Evolutionary conservation across 2,888 invertebrate genomes (phyloP), one percentile per base, ranked within the genome.

Genomic region (Plemyria rubiginata): DNA sequence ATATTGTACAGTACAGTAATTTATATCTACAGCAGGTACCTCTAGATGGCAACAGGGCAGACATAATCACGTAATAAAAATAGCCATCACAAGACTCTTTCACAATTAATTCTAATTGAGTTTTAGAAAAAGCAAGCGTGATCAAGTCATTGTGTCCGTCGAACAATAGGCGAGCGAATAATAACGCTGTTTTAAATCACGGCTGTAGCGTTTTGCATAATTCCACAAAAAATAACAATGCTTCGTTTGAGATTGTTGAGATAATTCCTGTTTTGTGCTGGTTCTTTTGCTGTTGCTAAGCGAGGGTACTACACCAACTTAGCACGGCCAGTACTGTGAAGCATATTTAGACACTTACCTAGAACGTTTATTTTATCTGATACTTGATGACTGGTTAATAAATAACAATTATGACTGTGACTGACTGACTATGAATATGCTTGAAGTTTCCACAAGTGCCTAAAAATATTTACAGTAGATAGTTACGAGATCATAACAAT

Each of bases 161-260:
- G 62, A 69, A 68, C 71, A 71, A 71, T 68, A 59, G 67, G 28
- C 49, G 28, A 32, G 41, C 52, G 28, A 40, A 56, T 68, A 65
- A 68, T 63, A 68, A 63, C 54, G 48, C 38, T 51, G 45, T 52
- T 54, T 41, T 62, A 54, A 54, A 57, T 46, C 45, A 54, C 57
- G 2, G 55, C 49, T 49, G 54, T 45, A 32, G 13, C 45, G 48
- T 40, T 68, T 70, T 67, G 62, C 68, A 68, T 68, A 70, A 68
- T 68, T 61, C 59, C 45, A 56, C 67, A 67, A 68, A 67, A 70
- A 67, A 32, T 46, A 62, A 70, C 68, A 68, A 68, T 67, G 62
- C 50, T 55, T 57, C 61, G 65, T 67, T 66, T 41, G 50, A 67
- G 52, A 67, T 54, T 22, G 52, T 7, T 9, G 36, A 54, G 64